Base-by-base conservation (phyloP, 2,888 invertebrate species). In the Molorchus minor region DNA sequence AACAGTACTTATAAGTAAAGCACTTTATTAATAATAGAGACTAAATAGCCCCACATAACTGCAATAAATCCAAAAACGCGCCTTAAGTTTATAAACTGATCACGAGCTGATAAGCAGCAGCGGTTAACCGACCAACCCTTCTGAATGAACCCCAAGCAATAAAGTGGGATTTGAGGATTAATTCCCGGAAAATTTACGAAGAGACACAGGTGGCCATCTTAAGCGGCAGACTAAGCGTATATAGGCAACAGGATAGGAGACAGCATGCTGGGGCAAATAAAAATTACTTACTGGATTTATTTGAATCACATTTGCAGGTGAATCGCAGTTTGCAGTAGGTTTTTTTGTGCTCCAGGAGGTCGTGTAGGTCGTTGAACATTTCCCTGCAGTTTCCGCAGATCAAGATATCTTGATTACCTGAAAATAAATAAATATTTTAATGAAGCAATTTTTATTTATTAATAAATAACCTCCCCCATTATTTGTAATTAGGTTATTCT, bases 371-470 rank as follows among this genome's bases (percentile, higher is more conserved):
- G 54, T 87, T 85, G 79, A 90, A 90, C 82, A 88, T 85, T 77
- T 89, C 88, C 65, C 89, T 84, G 79, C 91, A 91, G 76, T 88
- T 88, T 46, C 91, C 91, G 77, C 91, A 91, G 69, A 91, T 90
- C 70, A 91, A 82, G 65, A 90, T 88, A 77, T 91, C 91, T 56
- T 88, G 87, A 77, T 87, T 87, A 77, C 87, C 88, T 88, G 81
- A 59, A 79, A 84, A 36, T 25, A 8, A 59, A 49, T 54, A 16
- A 8, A 43, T 54, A n/a, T n/a, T n/a, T n/a, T n/a, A n/a, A n/a
- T n/a, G n/a, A n/a, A n/a, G n/a, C n/a, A n/a, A n/a, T n/a, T n/a
- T n/a, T n/a, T n/a, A n/a, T n/a, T n/a, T n/a, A n/a, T n/a, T n/a
- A n/a, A n/a, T n/a, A n/a, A n/a, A n/a, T n/a, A n/a, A n/a, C n/a